Conservation (phyloP, 2,113 vertebrate genomes). For the Protomyctophum bolini region DNA sequence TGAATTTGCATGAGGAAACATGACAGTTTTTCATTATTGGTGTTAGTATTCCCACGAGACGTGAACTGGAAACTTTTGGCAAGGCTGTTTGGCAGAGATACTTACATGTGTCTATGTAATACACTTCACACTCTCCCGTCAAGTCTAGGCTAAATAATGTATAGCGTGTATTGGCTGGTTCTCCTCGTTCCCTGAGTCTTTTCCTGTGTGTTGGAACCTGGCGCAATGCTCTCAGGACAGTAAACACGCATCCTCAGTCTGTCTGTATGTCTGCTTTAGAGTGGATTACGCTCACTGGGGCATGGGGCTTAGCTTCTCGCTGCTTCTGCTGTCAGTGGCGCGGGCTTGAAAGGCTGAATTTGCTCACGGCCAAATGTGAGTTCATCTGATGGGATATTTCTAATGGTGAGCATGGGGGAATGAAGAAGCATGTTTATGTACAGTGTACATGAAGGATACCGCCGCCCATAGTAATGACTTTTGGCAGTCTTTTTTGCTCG, state of each 20-base stretch:
- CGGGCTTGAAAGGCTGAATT: constrained; percentile 58
- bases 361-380: constrained; percentile 71
- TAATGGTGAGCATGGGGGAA: constrained; percentile 76
- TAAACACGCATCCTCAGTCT: constrained; percentile 7
- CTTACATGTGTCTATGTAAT: not conserved
- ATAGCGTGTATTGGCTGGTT: constrained; percentile 30
- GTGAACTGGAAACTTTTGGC: constrained; percentile 12
- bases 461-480: constrained; percentile 60
- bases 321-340: constrained; percentile 52
- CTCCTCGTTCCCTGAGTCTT: constrained; percentile 15
- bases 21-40: constrained; percentile 33
- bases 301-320: constrained; percentile 53
- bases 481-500: not conserved
- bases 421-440: constrained; percentile 38
- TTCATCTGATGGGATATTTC: constrained; percentile 67
- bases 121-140: constrained; percentile 3
- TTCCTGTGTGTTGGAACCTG: constrained; percentile 4
- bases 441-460: constrained; percentile 34
- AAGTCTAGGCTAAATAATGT: constrained; percentile 57
- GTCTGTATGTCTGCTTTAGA: constrained; percentile 26
- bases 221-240: constrained; percentile 25
- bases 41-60: constrained; percentile 4
- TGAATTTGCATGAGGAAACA: constrained; percentile 25
- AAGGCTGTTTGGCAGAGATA: constrained; percentile 11
- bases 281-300: constrained; percentile 54